Evolutionary conservation across 64 coral and sea anemone species (phyloP).

Genomic region (Dendrophyllia cribrosa): DNA sequence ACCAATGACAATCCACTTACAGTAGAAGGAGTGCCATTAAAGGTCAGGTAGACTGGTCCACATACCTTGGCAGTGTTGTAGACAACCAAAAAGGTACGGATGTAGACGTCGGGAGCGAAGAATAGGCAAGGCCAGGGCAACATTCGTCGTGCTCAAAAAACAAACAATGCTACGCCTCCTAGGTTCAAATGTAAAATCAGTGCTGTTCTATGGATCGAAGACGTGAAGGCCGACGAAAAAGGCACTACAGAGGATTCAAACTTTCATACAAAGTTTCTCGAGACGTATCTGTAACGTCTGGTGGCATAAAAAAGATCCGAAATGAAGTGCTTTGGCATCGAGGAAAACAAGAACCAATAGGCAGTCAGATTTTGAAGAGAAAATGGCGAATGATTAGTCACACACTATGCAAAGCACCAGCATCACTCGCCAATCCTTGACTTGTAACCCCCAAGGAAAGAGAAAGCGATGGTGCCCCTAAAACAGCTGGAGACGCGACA

Average conservation of each 20-base stretch:
- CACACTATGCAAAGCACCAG: no score
- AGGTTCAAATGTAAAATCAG: constrained; percentile 29
- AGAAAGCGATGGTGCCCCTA: no score
- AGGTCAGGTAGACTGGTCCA: not conserved
- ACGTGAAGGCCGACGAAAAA: constrained; percentile 30
- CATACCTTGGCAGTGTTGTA: not conserved
- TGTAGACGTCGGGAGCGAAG: not conserved
- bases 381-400: no score
- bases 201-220: constrained; percentile 30
- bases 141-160: not conserved
- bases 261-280: no score
- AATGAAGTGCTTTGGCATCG: no score
- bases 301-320: no score
- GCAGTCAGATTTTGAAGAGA: no score
- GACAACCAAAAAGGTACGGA: not conserved
- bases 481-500: no score
- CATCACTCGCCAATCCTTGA: no score
- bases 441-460: no score
- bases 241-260: not conserved
- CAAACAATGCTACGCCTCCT: constrained; percentile 13
- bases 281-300: no score
- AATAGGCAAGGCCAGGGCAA: not conserved
- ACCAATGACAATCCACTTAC: not conserved
- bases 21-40: not conserved
- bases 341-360: no score